A percentile compares a stretch with the other conserved stretches of the same genome.
These are phyloP conservation scores for Netelia virgata DNA, from an alignment of 2,888 invertebrate species.

Conservation along the genomic window DNA sequence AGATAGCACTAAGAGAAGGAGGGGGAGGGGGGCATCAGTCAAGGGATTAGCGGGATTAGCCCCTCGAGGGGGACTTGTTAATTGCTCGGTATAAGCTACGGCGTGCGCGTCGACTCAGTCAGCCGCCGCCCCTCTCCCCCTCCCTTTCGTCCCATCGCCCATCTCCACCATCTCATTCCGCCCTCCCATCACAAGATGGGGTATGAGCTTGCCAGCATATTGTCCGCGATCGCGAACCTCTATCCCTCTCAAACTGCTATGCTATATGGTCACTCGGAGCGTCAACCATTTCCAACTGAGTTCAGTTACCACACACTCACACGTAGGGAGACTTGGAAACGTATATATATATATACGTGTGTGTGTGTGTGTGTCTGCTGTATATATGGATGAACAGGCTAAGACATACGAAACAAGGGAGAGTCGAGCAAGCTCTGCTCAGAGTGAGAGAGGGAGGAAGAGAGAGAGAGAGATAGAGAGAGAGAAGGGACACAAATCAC, in stretches of 20 bases:
- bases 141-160: constrained; percentile 9
- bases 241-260: constrained; percentile 26
- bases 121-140: constrained; percentile 68
- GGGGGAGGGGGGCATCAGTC: constrained; percentile 82
- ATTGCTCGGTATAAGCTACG: constrained; percentile 82
- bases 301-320: constrained; percentile 20
- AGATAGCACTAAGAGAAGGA: constrained; percentile 71
- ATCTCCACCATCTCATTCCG: not conserved
- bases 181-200: constrained; percentile 45
- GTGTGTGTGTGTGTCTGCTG: not conserved
- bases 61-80: constrained; percentile 84
- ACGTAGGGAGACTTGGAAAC: not conserved
- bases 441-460: constrained; percentile 17
- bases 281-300: constrained; percentile 40
- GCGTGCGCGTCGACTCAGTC: constrained; percentile 70
- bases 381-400: constrained; percentile 10
- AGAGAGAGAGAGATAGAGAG: not conserved
- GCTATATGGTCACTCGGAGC: constrained; percentile 28
- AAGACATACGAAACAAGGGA: constrained; percentile 15
- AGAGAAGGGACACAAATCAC: constrained; percentile 82
- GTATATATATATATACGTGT: not conserved
- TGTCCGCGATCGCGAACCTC: constrained; percentile 43
- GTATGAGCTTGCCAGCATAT: constrained; percentile 58
- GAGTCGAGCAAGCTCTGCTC: not conserved
- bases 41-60: constrained; percentile 85